These are phyloP conservation scores for Coregonus suidteri DNA, from an alignment of 2,797 vertebrate genomes.

Conservation along the genomic window DNA sequence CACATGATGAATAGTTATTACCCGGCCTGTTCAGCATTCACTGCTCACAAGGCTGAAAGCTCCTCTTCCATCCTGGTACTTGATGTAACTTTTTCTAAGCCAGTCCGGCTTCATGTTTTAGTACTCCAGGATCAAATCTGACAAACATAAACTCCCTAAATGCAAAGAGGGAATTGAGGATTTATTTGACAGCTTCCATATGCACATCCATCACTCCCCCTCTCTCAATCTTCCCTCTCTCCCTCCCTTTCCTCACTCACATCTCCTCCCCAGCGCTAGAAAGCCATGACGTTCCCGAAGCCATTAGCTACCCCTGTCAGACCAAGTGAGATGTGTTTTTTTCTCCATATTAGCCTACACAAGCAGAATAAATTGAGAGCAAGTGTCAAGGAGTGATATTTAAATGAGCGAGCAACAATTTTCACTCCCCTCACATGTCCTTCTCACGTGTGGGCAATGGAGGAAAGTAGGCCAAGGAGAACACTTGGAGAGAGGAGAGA, in stretches of 20 bases:
- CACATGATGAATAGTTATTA: constrained; percentile 74
- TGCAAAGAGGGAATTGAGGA: not conserved
- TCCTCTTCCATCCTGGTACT: constrained; percentile 49
- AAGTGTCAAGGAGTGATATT: constrained; percentile 53
- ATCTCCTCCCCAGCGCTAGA: not conserved
- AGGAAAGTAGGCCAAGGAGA: not conserved
- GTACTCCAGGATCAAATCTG: constrained; percentile 47
- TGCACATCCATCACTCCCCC: constrained; percentile 41
- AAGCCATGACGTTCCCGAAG: constrained; percentile 41
- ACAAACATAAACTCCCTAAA: constrained; percentile 48
- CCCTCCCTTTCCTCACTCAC: constrained; percentile 22
- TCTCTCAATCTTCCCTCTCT: constrained; percentile 15
- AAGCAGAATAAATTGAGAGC: constrained; percentile 54
- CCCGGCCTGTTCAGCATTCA: constrained; percentile 63
- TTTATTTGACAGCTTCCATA: constrained; percentile 53
- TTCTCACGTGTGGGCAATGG: not conserved
- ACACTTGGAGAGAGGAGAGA: not conserved
- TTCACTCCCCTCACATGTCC: not conserved
- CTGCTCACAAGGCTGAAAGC: constrained; percentile 47
- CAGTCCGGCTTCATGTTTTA: constrained; percentile 48
- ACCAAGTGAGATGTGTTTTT: constrained; percentile 23
- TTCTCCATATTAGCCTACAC: constrained; percentile 53
- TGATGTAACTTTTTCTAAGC: constrained; percentile 55
- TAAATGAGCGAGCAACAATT: too few relatives aligned
- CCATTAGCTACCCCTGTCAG: constrained; percentile 39